Percentiles rank a stretch among this genome's conserved stretches.
Conservation (phyloP, 2,113 vertebrate genomes). For the Oryzias celebensis region DNA sequence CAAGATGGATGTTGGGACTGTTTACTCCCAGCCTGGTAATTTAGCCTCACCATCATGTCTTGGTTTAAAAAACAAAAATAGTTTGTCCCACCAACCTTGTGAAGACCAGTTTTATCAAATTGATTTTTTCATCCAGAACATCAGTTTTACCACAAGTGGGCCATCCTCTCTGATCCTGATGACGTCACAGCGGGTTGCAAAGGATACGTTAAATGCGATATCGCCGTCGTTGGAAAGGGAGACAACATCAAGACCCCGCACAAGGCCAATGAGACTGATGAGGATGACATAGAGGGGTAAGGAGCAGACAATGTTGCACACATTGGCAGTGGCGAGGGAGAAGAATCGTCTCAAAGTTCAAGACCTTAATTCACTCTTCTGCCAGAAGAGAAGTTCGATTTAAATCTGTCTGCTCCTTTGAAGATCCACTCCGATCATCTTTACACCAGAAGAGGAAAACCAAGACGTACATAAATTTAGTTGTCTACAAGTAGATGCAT, state of each 20-base stretch:
- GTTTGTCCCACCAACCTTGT: no score
- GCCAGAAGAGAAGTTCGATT: no score
- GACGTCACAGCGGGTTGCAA: slow-evolving; percentile 92
- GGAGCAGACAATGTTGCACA: background rate
- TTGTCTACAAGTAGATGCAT: no score
- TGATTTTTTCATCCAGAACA: slow-evolving; percentile 78
- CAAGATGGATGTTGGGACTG: slow-evolving; percentile 94
- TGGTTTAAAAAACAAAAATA: no score
- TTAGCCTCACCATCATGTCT: background rate
- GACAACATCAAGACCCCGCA: slow-evolving; percentile 97
- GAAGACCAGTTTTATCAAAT: background rate
- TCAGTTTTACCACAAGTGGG: slow-evolving; percentile 98
- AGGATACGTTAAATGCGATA: slow-evolving; percentile 94
- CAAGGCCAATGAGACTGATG: slow-evolving; percentile 91
- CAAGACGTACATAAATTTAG: no score
- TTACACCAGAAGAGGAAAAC: no score
- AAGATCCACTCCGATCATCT: no score
- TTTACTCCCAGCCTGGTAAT: slow-evolving; percentile 91
- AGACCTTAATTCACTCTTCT: no score
- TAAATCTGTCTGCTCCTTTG: no score
- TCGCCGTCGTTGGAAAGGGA: slow-evolving; percentile 92
- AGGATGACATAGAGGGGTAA: slow-evolving; percentile 96
- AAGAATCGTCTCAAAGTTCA: no score
- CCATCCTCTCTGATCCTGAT: slow-evolving; percentile 89
- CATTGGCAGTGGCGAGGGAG: no score